Base-by-base conservation (phyloP, 2,888 invertebrate genomes). In the Drosophila longiperda region DNA sequence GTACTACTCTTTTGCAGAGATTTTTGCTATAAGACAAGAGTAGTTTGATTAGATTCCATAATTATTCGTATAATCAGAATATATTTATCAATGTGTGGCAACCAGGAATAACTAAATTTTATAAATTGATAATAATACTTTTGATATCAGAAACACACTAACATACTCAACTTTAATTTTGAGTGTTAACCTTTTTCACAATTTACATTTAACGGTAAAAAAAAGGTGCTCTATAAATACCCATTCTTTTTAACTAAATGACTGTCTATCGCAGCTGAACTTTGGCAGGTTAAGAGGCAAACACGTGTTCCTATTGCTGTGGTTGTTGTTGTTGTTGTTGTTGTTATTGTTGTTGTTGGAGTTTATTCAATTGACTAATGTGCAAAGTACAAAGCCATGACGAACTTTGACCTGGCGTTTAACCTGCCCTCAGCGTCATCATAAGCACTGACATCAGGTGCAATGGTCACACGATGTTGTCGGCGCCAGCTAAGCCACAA, bases 371-470 rank as follows among this genome's bases (percentile, higher is more conserved):
- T 53, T 69, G 71, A 67, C 49, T 60, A 72, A 66, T 64, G 50
- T 53, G 26, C 45, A 38, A 26, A 49, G 32, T 23, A 32, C 61
- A 52, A 45, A 55, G 42, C 34, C 52, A 42, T 48, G 50, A 61
- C 72, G 78, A 82, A 82, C 82, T 83, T 82, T 83, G 82, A 82
- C 76, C 82, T 55, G 49, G 67, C n/a, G 53, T 38, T 59, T 80
- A 77, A 78, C 68, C 62, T 66, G 50, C 32, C 34, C n/a, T 33
- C 66, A 49, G 23, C 33, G 23, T 63, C 29, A 34, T 61, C 48
- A 40, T 65, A 33, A 34, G 11, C 32, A 52, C 42, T 55, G 69
- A 49, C 67, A 71, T 49, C 83, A 78, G 83, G 80, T 82, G 77
- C 83, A 83, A 66, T 71, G 80, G 77, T 61, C 75, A 68, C 53